These are phyloP conservation scores for Hypercompe scribonia DNA, from an alignment of 2,888 invertebrate species.

Conservation along the genomic window DNA sequence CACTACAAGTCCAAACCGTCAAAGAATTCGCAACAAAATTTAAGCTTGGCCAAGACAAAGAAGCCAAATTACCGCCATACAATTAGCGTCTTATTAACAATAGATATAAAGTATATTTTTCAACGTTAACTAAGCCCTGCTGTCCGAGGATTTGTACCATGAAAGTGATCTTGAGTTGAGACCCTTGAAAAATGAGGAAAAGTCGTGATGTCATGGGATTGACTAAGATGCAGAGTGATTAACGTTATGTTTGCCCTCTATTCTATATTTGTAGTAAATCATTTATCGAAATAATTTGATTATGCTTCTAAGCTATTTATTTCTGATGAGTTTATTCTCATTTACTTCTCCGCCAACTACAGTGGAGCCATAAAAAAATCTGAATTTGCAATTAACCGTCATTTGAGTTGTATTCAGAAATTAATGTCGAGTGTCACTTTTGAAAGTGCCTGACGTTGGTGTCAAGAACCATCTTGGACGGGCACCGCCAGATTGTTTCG, in stretches of 20 bases:
- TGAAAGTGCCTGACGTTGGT: too few species aligned
- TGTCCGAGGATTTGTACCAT: conserved; percentile 78
- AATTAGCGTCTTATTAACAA: conserved; percentile 67
- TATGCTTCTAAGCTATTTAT: background rate
- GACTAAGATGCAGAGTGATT: conserved; percentile 45
- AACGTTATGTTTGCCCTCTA: background rate
- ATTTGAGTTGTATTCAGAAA: too few species aligned
- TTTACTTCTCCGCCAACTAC: too few species aligned
- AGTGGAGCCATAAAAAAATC: too few species aligned
- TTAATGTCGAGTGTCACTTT: too few species aligned
- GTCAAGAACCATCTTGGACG: too few species aligned
- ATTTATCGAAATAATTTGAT: background rate
- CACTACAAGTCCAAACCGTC: conserved; percentile 68
- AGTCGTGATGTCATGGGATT: conserved; percentile 40
- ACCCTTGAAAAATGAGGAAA: conserved; percentile 46
- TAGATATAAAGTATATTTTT: conserved; percentile 62
- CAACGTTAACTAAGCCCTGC: conserved; percentile 79
- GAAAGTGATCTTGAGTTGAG: conserved; percentile 46
- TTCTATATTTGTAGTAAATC: background rate
- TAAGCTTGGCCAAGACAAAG: conserved; percentile 83
- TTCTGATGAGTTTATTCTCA: background rate
- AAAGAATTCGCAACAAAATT: conserved; percentile 73
- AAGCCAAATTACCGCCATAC: conserved; percentile 79
- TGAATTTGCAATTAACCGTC: too few species aligned
- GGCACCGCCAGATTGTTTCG: too few species aligned